Evolutionary conservation across 1,140 invertebrate genomes (phyloP).

Genomic region (Notospermus geniculatus): DNA sequence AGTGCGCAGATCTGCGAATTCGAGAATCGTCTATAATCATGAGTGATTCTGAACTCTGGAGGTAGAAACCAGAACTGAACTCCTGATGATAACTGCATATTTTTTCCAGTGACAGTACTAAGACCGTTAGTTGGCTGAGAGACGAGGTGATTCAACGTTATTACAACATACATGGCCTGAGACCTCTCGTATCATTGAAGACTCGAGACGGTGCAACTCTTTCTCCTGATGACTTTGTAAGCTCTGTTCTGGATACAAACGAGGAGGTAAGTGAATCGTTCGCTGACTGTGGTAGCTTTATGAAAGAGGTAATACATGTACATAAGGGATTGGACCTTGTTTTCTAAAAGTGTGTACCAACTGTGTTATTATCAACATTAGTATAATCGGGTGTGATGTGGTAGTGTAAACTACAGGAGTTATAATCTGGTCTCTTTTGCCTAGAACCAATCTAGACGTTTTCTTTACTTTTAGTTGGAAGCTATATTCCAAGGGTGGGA

Average conservation of each 20-base stretch:
- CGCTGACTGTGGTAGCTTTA: background rate
- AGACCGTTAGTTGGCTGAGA: constrained; percentile 35
- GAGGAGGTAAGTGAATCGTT: constrained; percentile 43
- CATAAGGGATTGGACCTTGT: background rate
- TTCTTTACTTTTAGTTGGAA: constrained; percentile 26
- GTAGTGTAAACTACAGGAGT: too few species aligned
- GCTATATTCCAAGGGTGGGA: constrained; percentile 51
- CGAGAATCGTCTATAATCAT: too few species aligned
- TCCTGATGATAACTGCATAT: too few species aligned
- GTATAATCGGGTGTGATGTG: background rate
- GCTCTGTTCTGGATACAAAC: constrained; percentile 41
- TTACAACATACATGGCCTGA: constrained; percentile 40
- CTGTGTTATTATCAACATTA: too few species aligned
- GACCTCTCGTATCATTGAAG: constrained; percentile 47
- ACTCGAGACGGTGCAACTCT: constrained; percentile 56
- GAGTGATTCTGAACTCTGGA: too few species aligned
- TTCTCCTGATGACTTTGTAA: constrained; percentile 47
- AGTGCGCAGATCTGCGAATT: too few species aligned
- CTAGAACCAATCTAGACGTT: background rate
- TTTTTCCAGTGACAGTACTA: constrained; percentile 30
- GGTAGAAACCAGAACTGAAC: too few species aligned
- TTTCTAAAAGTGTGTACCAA: too few species aligned
- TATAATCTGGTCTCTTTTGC: too few species aligned
- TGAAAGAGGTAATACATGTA: background rate
- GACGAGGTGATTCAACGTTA: constrained; percentile 37